These are phyloP conservation scores for Zosterops lateralis DNA, from an alignment of 2,113 vertebrate species.

Conservation along the genomic window DNA sequence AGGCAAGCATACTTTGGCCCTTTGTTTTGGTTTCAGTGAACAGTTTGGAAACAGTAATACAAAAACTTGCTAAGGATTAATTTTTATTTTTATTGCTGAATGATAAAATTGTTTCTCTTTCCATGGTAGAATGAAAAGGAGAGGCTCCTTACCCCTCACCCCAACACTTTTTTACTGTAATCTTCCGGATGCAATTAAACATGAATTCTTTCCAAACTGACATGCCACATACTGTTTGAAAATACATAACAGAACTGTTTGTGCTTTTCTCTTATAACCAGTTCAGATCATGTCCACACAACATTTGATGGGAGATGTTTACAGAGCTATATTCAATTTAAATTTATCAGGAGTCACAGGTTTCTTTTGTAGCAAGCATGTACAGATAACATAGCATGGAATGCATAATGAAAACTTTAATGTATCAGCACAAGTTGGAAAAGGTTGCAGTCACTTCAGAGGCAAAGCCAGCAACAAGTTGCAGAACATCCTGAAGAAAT, in stretches of 20 bases:
- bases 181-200: not conserved
- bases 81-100: not conserved
- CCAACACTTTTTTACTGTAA: not conserved
- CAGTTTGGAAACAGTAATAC: slow-evolving; percentile 30
- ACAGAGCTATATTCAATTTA: not conserved
- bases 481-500: not conserved
- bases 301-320: not conserved
- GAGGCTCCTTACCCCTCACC: not conserved
- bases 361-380: slow-evolving; percentile 34
- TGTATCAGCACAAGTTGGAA: not conserved
- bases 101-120: not conserved
- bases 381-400: not conserved
- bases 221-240: slow-evolving; percentile 3
- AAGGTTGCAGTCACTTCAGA: not conserved
- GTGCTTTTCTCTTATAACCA: slow-evolving; percentile 11
- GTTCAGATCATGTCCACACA: not conserved
- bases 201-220: not conserved
- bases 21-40: slow-evolving; percentile 47
- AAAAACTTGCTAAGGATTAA: slow-evolving; percentile 30
- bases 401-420: not conserved
- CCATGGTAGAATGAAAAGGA: slow-evolving; percentile 52
- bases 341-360: slow-evolving; percentile 9
- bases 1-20: slow-evolving; percentile 43
- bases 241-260: not conserved
- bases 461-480: not conserved